A percentile compares a stretch with the other conserved stretches of the same genome.
Evolutionary conservation across 2,797 vertebrate genomes (phyloP).

Genomic region (Echiichthys vipera): DNA sequence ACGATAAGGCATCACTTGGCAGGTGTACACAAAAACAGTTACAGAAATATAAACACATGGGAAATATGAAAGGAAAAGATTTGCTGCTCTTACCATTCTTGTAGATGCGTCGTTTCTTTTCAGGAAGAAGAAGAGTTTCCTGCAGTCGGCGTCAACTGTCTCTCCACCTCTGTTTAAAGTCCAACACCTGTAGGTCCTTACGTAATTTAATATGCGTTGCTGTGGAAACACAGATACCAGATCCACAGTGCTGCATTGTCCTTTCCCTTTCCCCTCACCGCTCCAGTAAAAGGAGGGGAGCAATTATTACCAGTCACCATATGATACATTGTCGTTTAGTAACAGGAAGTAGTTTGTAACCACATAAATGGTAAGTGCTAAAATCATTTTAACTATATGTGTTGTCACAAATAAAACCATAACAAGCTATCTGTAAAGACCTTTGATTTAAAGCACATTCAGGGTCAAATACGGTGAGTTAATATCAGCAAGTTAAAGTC

Average conservation of each 20-base stretch:
- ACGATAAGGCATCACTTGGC: neutral
- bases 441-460: neutral
- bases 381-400: neutral
- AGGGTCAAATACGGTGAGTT: neutral
- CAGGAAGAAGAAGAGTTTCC: conserved; percentile 60
- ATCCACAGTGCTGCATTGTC: conserved; percentile 60
- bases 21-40: neutral
- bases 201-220: conserved; percentile 87
- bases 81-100: conserved; percentile 77
- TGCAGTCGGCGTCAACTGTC: conserved; percentile 45
- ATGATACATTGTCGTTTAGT: neutral
- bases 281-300: neutral
- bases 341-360: neutral
- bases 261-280: conserved; percentile 38
- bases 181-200: conserved; percentile 63
- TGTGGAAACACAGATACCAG: conserved; percentile 85
- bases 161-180: conserved; percentile 82
- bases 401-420: neutral
- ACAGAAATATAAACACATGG: neutral
- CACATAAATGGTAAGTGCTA: neutral
- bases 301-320: neutral
- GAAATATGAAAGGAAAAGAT: neutral
- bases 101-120: conserved; percentile 32
- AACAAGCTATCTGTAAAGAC: neutral
- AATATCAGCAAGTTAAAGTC: neutral